Percentiles rank a stretch among this genome's conserved stretches.
Evolutionary conservation across 2,888 invertebrate genomes (phyloP).

Genomic region (Drosophila rellima): DNA sequence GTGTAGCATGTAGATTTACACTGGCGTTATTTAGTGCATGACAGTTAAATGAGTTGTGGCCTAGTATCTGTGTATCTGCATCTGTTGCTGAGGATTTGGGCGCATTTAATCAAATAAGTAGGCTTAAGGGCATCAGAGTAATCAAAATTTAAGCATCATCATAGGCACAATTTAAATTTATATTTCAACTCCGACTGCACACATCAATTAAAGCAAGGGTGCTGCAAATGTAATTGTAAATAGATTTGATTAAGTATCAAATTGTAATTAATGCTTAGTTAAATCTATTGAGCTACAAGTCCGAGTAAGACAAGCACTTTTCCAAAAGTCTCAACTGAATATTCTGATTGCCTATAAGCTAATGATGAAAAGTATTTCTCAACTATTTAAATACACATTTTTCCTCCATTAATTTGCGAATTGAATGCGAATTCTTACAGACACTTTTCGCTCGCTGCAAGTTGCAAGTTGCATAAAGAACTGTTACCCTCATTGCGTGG

Average conservation of each 20-base stretch:
- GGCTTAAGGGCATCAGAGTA: constrained; percentile 40
- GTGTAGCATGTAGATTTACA: constrained; percentile 67
- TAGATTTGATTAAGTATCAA: constrained; percentile 27
- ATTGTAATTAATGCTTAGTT: constrained; percentile 21
- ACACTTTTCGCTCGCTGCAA: constrained; percentile 21
- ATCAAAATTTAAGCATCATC: constrained; percentile 41
- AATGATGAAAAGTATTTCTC: constrained; percentile 24
- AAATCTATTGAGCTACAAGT: neutral
- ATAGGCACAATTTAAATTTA: constrained; percentile 28
- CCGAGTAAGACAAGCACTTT: neutral
- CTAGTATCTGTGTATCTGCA: constrained; percentile 13
- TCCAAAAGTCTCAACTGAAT: neutral
- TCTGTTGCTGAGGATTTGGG: constrained; percentile 52
- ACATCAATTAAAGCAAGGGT: constrained; percentile 12
- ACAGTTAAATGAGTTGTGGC: constrained; percentile 82
- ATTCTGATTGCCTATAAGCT: constrained; percentile 9
- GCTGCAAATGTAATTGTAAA: constrained; percentile 6
- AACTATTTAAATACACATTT: constrained; percentile 12
- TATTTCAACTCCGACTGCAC: constrained; percentile 13
- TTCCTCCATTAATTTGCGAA: constrained; percentile 24
- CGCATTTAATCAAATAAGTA: constrained; percentile 64
- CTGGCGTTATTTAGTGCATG: constrained; percentile 77
- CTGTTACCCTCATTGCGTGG: constrained; percentile 52
- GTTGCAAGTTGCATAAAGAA: constrained; percentile 37
- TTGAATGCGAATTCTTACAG: constrained; percentile 30